Percentiles rank a stretch among this genome's conserved stretches.
Conservation (phyloP, 1,140 invertebrate genomes). For the Eupristina koningsbergeri region DNA sequence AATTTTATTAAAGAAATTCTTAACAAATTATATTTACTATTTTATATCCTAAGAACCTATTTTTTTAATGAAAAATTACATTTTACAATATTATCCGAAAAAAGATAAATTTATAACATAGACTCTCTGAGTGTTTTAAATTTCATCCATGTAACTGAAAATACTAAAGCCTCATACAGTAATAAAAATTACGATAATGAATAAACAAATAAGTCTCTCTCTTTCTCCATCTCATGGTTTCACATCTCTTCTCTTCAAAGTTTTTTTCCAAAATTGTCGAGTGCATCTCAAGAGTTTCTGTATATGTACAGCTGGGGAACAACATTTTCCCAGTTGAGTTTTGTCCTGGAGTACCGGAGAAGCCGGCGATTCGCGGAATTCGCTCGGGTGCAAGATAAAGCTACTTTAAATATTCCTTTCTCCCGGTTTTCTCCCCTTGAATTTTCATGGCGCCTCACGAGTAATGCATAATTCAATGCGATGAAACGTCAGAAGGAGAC, state of each 20-base stretch:
- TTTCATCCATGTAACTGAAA: not conserved
- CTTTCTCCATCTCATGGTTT: not conserved
- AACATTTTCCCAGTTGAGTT: constrained; percentile 21
- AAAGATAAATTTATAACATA: not conserved
- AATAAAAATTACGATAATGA: not conserved
- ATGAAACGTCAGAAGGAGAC: constrained; percentile 34
- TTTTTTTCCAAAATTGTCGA: not conserved
- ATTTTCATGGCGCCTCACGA: constrained; percentile 27
- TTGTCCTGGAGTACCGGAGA: constrained; percentile 2
- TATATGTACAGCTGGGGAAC: not conserved
- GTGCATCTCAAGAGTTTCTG: not conserved
- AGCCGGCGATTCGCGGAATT: constrained; percentile 25
- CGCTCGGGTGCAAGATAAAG: constrained; percentile 42
- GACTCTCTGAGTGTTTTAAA: not conserved
- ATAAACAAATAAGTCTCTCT: not conserved
- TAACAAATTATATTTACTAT: not conserved
- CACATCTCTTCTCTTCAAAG: not conserved
- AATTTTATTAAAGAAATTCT: not conserved
- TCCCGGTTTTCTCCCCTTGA: constrained; percentile 18
- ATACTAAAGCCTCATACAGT: not conserved
- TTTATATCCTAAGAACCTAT: not conserved
- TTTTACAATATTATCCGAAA: not conserved
- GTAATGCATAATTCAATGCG: constrained; percentile 48
- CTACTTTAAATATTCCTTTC: constrained; percentile 47
- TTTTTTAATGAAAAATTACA: not conserved